Conservation (phyloP, 2,113 vertebrate genomes). For the Ophthalmolycus amberensis region DNA sequence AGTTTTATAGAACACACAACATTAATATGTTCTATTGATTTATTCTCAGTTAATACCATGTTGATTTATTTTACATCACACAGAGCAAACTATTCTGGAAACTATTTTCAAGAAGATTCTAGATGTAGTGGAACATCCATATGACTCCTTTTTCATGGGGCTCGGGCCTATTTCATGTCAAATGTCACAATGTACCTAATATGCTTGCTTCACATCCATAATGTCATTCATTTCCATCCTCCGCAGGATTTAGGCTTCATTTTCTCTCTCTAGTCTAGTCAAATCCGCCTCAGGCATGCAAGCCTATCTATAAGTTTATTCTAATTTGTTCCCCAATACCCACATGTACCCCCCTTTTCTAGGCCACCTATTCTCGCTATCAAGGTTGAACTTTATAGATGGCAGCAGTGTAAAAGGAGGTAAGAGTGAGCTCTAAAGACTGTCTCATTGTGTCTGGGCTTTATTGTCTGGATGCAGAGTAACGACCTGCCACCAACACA, state of each 20-base stretch:
- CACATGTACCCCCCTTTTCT: constrained; percentile 15
- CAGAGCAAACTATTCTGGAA: neutral
- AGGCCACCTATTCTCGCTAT: constrained; percentile 51
- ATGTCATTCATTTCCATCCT: constrained; percentile 43
- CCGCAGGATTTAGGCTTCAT: constrained; percentile 40
- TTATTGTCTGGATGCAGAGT: constrained; percentile 82
- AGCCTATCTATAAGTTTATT: constrained; percentile 56
- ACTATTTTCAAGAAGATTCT: neutral
- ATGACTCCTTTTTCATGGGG: constrained; percentile 1
- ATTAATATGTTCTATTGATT: neutral
- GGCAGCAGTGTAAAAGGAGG: constrained; percentile 72
- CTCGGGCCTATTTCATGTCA: neutral
- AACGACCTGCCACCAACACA: constrained; percentile 79
- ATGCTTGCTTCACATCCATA: constrained; percentile 27
- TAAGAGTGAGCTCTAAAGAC: constrained; percentile 75
- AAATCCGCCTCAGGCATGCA: constrained; percentile 37
- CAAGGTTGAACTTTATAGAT: constrained; percentile 85
- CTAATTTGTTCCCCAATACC: constrained; percentile 11
- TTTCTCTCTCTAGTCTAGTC: constrained; percentile 55
- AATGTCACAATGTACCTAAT: constrained; percentile 12
- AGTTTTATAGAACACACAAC: neutral
- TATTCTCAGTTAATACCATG: neutral
- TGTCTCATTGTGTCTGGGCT: constrained; percentile 77
- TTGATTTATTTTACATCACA: neutral
- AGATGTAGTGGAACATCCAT: constrained; percentile 10